A percentile compares a stretch with the other conserved stretches of the same genome.
phyloP scores from a whole-genome alignment of 1,140 invertebrate species.

The Papilio polyxenes region DNA sequence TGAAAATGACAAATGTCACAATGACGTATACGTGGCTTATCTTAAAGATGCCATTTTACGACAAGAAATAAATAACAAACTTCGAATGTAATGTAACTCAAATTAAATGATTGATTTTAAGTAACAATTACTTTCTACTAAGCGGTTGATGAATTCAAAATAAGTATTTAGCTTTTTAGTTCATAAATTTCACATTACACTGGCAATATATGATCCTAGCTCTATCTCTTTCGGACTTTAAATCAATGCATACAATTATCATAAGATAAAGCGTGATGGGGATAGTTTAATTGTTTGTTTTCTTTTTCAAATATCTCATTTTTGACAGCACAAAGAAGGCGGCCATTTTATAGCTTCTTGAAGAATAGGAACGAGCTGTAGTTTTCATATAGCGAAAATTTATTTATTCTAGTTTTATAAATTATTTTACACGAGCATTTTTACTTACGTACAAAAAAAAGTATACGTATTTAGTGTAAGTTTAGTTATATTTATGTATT shows the following conservation, averaged over 20 bases:
- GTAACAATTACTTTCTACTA: not conserved
- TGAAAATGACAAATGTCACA: conserved; percentile 35
- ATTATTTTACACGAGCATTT: conserved; percentile 60
- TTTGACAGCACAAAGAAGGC: conserved; percentile 80
- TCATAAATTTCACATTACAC: not conserved
- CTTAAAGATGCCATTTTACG: not conserved
- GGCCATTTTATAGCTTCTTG: conserved; percentile 78
- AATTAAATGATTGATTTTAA: not conserved
- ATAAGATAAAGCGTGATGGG: conserved; percentile 70
- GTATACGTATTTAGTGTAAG: conserved; percentile 76
- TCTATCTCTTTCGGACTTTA: conserved; percentile 65
- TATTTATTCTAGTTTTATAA: conserved; percentile 58
- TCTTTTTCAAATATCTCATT: conserved; percentile 74
- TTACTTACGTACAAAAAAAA: conserved; percentile 68
- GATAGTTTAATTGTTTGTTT: conserved; percentile 79
- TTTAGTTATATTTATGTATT: conserved; percentile 65
- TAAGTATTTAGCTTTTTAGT: not conserved
- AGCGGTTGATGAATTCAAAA: not conserved
- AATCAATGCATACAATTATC: conserved; percentile 60
- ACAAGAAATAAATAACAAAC: not conserved
- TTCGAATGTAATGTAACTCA: not conserved
- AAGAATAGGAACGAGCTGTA: conserved; percentile 63
- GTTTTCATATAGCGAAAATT: conserved; percentile 54
- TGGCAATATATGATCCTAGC: conserved; percentile 59
- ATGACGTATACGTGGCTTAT: conserved; percentile 42